Conservation (phyloP, 2,888 invertebrate genomes). For the Scaeva pyrastri region DNA sequence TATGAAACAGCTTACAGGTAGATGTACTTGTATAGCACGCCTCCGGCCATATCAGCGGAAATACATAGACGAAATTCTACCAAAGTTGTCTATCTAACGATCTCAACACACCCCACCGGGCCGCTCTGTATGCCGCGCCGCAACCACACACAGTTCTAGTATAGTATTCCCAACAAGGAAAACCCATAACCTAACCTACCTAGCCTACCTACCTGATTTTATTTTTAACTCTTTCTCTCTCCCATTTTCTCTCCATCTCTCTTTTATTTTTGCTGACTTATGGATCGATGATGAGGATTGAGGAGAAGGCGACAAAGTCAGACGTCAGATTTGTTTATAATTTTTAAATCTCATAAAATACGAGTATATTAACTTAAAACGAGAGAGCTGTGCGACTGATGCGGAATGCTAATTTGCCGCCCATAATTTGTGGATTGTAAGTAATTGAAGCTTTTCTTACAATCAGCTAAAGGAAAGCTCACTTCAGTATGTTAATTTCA, state of each 20-base stretch:
- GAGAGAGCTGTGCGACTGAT: slow-evolving; percentile 17
- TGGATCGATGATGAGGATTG: too few relatives aligned
- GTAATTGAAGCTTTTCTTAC: slow-evolving; percentile 45
- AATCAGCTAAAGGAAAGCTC: slow-evolving; percentile 44
- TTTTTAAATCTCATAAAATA: slow-evolving; percentile 35
- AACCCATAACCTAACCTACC: not conserved
- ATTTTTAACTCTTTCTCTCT: slow-evolving; percentile 33
- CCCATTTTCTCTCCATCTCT: not conserved
- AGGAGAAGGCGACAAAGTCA: slow-evolving; percentile 24
- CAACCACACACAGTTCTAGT: slow-evolving; percentile 41
- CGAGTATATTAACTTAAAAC: not conserved
- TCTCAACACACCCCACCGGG: slow-evolving; percentile 9
- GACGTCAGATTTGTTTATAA: slow-evolving; percentile 56
- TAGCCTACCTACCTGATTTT: slow-evolving; percentile 36
- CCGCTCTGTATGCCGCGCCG: not conserved
- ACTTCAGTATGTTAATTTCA: slow-evolving; percentile 27
- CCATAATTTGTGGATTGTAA: slow-evolving; percentile 58
- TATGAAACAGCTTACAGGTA: too few relatives aligned
- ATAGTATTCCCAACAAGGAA: not conserved
- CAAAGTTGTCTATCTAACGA: slow-evolving; percentile 33
- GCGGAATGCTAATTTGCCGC: slow-evolving; percentile 37
- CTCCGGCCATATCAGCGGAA: slow-evolving; percentile 44
- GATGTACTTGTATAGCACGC: slow-evolving; percentile 14
- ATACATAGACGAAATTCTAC: slow-evolving; percentile 34
- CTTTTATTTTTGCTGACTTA: slow-evolving; percentile 2